Evolutionary conservation across 2,888 invertebrate genomes (phyloP), one percentile per base, ranked within the genome.

Genomic region (Urechis unicinctus): DNA sequence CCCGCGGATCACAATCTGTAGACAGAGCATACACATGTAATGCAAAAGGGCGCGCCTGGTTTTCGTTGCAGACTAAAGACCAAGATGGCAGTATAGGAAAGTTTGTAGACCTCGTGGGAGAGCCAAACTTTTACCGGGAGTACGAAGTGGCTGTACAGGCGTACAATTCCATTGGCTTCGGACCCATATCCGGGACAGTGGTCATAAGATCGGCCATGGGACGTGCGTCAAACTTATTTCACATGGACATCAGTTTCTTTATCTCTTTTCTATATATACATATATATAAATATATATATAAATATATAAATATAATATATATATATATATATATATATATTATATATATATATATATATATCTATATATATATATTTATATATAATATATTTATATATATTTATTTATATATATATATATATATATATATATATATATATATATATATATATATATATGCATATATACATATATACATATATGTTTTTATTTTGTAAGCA

Each of bases 151-250:
- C 72, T 59, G 72, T 73, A 21, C 69, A 69, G 24, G 72, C 70
- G 1, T 65, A 66, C 55, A 79, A 79, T 61, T 57, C 60, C 13
- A 59, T 87, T 17, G 95, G 93, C 0, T 80, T 82, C 13, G 95
- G 96, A 0, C 93, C 93, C 0, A 85, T 88, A 67, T 91, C 92
- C 61, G 65, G 70, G 2, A 84, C 85, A 3, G 81, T 85, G 3
- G 83, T 83, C 1, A 83, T 86, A 0, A 85, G 66, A 57, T 75
- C 75, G 4, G 72, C 75, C 1, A 73, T 73, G 61, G 71, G 66
- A 30, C 60, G 74, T 74, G 59, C 64, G 72, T 67, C 31, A 24
- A n/a, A n/a, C n/a, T n/a, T n/a, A n/a, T n/a, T n/a, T n/a, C n/a
- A n/a, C n/a, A n/a, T n/a, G n/a, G n/a, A n/a, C n/a, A n/a, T n/a